phyloP scores from a whole-genome alignment of 2,113 vertebrate species.

The Indicator indicator region DNA sequence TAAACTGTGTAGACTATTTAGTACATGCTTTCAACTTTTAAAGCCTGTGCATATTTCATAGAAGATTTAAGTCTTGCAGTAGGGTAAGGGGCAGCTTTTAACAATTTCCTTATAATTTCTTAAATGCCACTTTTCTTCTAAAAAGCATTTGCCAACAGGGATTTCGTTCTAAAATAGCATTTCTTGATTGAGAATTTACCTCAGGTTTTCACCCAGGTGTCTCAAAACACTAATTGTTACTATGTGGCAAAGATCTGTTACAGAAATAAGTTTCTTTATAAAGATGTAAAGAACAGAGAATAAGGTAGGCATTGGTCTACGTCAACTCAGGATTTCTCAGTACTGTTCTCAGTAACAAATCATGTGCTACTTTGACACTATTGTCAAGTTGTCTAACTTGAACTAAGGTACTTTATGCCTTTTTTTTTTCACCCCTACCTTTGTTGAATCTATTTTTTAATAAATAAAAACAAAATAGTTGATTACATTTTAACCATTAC shows the following conservation, averaged over 20 bases:
- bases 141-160: neutral
- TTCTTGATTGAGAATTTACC: slow-evolving; percentile 27
- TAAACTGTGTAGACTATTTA: slow-evolving; percentile 72
- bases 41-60: slow-evolving; percentile 63
- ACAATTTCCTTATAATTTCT: slow-evolving; percentile 36
- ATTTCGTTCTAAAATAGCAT: slow-evolving; percentile 37
- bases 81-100: slow-evolving; percentile 42
- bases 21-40: slow-evolving; percentile 69
- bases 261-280: neutral
- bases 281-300: neutral
- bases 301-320: neutral
- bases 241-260: neutral
- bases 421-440: neutral
- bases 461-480: neutral
- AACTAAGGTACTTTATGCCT: neutral
- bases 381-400: neutral
- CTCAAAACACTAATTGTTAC: neutral
- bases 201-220: neutral
- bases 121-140: slow-evolving; percentile 19
- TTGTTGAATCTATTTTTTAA: neutral
- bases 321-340: neutral
- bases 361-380: neutral
- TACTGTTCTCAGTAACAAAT: neutral
- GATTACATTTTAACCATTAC: neutral
- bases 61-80: slow-evolving; percentile 46